Evolutionary conservation across 2,113 vertebrate species (phyloP).

Genomic region (Saguinus midas): DNA sequence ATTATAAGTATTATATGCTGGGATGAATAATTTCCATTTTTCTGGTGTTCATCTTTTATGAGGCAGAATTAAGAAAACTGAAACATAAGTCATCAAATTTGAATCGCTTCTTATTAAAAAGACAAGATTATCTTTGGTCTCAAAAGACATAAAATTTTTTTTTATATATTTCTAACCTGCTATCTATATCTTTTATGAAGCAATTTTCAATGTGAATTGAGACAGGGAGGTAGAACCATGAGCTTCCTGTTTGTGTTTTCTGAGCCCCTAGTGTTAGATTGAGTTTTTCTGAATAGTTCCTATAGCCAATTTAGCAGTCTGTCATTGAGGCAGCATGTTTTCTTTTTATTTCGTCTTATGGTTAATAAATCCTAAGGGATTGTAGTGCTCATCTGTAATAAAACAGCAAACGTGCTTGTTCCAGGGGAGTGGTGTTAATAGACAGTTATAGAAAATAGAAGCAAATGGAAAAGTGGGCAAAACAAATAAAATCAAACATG

Average conservation of each 20-base stretch:
- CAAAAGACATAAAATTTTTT: not conserved
- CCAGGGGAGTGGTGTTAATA: not conserved
- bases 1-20: not conserved
- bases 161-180: not conserved
- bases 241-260: constrained; percentile 16
- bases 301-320: constrained; percentile 39
- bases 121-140: not conserved
- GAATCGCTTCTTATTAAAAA: constrained; percentile 11
- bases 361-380: constrained; percentile 41
- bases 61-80: not conserved
- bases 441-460: not conserved
- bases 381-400: not conserved
- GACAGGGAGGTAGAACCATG: not conserved
- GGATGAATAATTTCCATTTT: not conserved
- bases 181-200: not conserved
- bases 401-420: constrained; percentile 16
- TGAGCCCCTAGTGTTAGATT: not conserved
- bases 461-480: not conserved
- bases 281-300: constrained; percentile 23
- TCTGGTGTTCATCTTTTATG: not conserved
- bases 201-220: constrained; percentile 34
- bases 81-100: not conserved
- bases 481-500: not conserved
- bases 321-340: constrained; percentile 36
- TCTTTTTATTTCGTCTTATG: not conserved